Conservation (phyloP, 2,113 vertebrate genomes). For the Lampris incognitus region DNA sequence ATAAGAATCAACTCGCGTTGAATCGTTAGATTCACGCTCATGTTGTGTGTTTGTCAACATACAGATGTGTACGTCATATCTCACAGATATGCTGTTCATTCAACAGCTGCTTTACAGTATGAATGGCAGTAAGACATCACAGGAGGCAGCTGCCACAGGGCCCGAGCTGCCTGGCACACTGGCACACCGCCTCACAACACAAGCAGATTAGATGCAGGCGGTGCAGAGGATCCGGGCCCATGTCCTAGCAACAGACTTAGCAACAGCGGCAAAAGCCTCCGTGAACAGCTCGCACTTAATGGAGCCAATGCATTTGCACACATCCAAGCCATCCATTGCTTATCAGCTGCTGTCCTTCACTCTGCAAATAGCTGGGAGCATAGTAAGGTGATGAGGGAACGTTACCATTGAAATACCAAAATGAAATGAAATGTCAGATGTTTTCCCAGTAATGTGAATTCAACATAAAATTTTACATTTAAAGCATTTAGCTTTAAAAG, state of each 20-base stretch:
- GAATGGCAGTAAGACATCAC: no score
- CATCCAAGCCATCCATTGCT: conserved; percentile 30
- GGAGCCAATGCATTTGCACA: conserved; percentile 54
- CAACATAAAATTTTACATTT: no score
- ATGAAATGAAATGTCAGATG: neutral
- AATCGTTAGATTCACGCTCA: no score
- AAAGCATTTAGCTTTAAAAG: no score
- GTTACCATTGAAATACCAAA: conserved; percentile 19
- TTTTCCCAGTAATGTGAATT: conserved; percentile 2
- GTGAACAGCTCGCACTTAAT: conserved; percentile 31
- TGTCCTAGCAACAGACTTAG: conserved; percentile 78
- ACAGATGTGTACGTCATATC: no score
- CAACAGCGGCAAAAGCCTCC: conserved; percentile 57
- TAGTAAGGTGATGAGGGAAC: conserved; percentile 18
- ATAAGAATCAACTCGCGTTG: conserved; percentile 49
- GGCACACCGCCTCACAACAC: conserved; percentile 29
- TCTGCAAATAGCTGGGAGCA: conserved; percentile 10
- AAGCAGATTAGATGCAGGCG: conserved; percentile 46
- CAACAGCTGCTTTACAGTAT: no score
- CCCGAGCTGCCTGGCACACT: conserved; percentile 23
- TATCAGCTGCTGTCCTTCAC: conserved; percentile 31
- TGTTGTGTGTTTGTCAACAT: no score
- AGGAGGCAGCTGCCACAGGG: no score
- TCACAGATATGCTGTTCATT: no score
- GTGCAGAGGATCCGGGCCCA: conserved; percentile 28